Evolutionary conservation across 2,113 vertebrate species (phyloP), one percentile per base, ranked within the genome.

Genomic region (Microtus richardsoni): DNA sequence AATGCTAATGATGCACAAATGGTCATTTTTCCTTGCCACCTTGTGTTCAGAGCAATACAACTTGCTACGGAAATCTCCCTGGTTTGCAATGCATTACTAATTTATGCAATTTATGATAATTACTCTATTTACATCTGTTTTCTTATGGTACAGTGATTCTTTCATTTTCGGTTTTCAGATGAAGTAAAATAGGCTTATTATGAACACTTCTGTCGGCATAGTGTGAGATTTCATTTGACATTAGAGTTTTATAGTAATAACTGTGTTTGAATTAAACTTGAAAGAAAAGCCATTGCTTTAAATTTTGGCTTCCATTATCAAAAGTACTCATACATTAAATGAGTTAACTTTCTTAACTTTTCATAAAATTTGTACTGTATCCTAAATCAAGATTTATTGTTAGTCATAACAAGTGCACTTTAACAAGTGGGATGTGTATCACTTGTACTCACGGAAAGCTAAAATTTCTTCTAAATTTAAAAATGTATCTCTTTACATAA

Each of bases 21-120:
- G 75, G 66, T 89, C 86, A 94, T 82, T 83, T 94, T 49, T 89
- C 60, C 54, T 74, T 82, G 33, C 41, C 77, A 73, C 33, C 54
- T 89, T 74, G 47, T 74, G 68, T 64, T 66, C 28, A 85, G 60
- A 66, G 62, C 41, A 47, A 13, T 74, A 28, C 26, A 54, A 22
- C 28, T 82, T 93, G 66, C 86, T 89, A 62, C 1, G 41, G 33
- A 89, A 89, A 82, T 64, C 26, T 71, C 54, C 60, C 17, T 64
- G 66, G 16, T 64, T 83, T 83, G 12, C 26, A 82, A 36, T 64
- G 70, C 79, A 88, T 71, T 88, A 80, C 77, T 64, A 82, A 83
- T 74, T 64, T 26, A 41, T 5, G n/a, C 62, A 89, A 10, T 64
- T 41, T 74, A 52, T 64, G 86, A n/a, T 93, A 82, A 74, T 89